phyloP scores from a whole-genome alignment of 1,140 invertebrate species.

The Gyrodactylus salaris region DNA sequence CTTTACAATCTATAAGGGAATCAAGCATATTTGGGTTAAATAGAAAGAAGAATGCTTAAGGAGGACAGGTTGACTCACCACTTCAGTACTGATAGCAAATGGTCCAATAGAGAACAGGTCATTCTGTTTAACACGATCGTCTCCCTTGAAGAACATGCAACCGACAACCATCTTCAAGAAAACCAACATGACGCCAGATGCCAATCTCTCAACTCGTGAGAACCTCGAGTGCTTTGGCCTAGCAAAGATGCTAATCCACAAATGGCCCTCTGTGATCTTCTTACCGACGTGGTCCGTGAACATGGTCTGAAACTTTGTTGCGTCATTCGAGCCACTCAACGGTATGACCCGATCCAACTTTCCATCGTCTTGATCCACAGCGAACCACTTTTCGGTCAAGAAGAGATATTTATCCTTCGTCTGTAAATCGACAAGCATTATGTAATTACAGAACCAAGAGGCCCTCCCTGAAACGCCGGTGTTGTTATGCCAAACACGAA shows the following conservation, averaged over 20 bases:
- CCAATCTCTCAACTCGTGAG: slow-evolving; percentile 23
- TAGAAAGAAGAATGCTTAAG: no score
- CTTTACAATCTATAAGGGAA: neutral
- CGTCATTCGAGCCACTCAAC: neutral
- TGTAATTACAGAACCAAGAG: slow-evolving; percentile 25
- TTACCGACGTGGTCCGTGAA: slow-evolving; percentile 11
- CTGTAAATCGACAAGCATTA: slow-evolving; percentile 25
- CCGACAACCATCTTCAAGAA: slow-evolving; percentile 26
- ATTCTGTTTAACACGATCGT: slow-evolving; percentile 11
- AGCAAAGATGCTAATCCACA: slow-evolving; percentile 27
- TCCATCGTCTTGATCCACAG: slow-evolving; percentile 27
- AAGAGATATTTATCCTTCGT: slow-evolving; percentile 24
- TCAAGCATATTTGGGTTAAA: neutral
- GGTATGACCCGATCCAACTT: slow-evolving; percentile 12
- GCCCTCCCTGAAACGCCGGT: slow-evolving; percentile 22
- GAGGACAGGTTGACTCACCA: no score
- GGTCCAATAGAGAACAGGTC: slow-evolving; percentile 20
- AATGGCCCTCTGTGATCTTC: slow-evolving; percentile 25
- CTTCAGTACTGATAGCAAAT: slow-evolving; percentile 20
- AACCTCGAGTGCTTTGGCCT: slow-evolving; percentile 24
- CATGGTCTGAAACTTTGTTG: neutral
- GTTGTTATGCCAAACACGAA: slow-evolving; percentile 27
- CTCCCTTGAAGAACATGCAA: slow-evolving; percentile 24
- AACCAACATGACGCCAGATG: slow-evolving; percentile 25
- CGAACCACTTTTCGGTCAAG: slow-evolving; percentile 25